Conservation (phyloP, 2,113 vertebrate genomes). For the pig (Sus scrofa) region DNA sequence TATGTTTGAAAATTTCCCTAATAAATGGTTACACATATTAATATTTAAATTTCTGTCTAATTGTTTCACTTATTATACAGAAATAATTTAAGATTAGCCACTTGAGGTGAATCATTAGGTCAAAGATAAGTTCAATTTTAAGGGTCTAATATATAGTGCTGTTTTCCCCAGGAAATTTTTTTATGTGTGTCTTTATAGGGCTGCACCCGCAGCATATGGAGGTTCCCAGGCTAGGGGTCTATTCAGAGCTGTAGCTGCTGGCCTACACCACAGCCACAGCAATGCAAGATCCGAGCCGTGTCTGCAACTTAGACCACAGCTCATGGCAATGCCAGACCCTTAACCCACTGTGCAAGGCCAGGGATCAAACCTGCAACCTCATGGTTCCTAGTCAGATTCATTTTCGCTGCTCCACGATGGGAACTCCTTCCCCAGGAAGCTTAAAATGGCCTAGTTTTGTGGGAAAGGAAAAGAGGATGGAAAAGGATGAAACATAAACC, state of each 20-base stretch:
- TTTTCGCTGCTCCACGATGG: too few species aligned
- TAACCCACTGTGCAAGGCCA: too few species aligned
- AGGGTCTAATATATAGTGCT: not conserved
- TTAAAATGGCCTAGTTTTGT: conserved; percentile 33
- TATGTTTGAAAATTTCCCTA: not conserved
- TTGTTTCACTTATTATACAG: not conserved
- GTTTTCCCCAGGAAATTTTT: not conserved
- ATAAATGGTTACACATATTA: not conserved
- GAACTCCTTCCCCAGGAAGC: not conserved
- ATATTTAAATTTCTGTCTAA: not conserved
- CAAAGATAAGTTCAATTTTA: not conserved
- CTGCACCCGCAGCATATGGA: too few species aligned
- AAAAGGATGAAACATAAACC: not conserved
- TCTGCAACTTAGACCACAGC: too few species aligned
- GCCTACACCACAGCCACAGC: too few species aligned
- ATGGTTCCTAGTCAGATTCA: too few species aligned
- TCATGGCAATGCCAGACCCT: too few species aligned
- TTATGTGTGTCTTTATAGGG: too few species aligned
- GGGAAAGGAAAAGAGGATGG: conserved; percentile 2
- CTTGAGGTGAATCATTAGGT: conserved; percentile 1
- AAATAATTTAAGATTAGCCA: conserved; percentile 34
- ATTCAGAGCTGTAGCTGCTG: too few species aligned
- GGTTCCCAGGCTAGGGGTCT: too few species aligned
- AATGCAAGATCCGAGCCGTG: too few species aligned
- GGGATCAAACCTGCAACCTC: too few species aligned